A percentile compares a stretch with the other conserved stretches of the same genome.
Evolutionary conservation across 2,113 vertebrate species (phyloP).

Genomic region (Pelmatolapia mariae): DNA sequence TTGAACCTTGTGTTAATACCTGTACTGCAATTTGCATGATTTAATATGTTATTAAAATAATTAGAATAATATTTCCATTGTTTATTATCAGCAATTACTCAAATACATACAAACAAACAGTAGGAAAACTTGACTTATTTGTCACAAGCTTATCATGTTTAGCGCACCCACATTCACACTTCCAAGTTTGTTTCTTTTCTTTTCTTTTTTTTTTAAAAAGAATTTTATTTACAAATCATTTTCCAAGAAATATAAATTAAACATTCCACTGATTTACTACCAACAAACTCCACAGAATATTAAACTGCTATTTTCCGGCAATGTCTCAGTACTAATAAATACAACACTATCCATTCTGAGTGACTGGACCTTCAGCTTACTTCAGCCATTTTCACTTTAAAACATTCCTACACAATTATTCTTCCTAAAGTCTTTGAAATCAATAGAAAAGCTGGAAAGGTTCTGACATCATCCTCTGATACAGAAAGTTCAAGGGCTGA

Average conservation of each 20-base stretch:
- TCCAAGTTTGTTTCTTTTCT: neutral
- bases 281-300: constrained; percentile 44
- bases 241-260: constrained; percentile 65
- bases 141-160: constrained; percentile 67
- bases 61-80: constrained; percentile 41
- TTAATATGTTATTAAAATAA: neutral
- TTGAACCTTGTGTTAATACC: neutral
- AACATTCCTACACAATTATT: neutral
- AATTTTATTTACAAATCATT: constrained; percentile 89
- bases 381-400: neutral
- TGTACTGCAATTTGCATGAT: neutral
- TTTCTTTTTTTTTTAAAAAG: constrained; percentile 52
- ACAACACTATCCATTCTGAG: neutral
- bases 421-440: neutral
- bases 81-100: constrained; percentile 89
- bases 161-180: constrained; percentile 48
- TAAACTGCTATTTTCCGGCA: constrained; percentile 16
- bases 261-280: constrained; percentile 75
- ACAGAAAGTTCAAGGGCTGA: neutral
- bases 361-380: neutral
- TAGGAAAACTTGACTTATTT: constrained; percentile 70
- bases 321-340: neutral
- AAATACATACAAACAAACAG: constrained; percentile 93
- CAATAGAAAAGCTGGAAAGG: neutral
- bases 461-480: neutral